phyloP scores from a whole-genome alignment of 2,113 vertebrate genomes.

The Caloenas nicobarica region DNA sequence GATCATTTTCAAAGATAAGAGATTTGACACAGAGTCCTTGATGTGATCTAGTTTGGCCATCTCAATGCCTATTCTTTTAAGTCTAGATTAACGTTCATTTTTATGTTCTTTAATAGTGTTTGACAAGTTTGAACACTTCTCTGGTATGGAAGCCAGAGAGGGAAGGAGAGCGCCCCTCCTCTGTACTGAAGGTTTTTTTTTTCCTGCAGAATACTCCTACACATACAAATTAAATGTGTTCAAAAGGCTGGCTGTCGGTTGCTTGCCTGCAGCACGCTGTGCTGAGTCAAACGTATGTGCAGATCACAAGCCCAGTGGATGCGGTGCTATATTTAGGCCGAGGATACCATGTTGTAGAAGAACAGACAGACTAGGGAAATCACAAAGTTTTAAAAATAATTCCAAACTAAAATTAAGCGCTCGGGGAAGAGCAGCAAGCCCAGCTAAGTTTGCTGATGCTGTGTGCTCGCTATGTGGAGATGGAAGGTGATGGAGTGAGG shows the following conservation, averaged over 20 bases:
- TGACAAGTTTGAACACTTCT: constrained; percentile 38
- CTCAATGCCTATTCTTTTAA: background rate
- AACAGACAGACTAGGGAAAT: constrained; percentile 6
- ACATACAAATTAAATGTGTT: background rate
- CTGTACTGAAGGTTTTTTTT: background rate
- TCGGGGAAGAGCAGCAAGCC: background rate
- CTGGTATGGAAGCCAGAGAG: background rate
- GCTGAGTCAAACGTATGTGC: constrained; percentile 65
- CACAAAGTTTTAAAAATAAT: constrained; percentile 44
- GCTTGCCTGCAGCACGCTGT: constrained; percentile 52
- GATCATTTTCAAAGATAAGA: background rate
- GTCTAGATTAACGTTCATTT: background rate
- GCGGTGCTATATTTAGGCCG: constrained; percentile 46
- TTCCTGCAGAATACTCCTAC: constrained; percentile 44
- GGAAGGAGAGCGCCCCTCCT: background rate
- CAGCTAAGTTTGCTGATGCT: background rate
- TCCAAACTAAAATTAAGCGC: background rate
- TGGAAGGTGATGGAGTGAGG: background rate
- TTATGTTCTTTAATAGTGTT: background rate
- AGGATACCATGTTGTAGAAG: constrained; percentile 22
- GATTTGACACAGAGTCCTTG: background rate
- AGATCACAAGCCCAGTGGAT: constrained; percentile 61
- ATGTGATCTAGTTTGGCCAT: background rate
- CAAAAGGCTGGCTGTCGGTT: constrained; percentile 27
- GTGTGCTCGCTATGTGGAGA: background rate